A percentile compares a stretch with the other conserved stretches of the same genome.
Evolutionary conservation across 2,888 invertebrate genomes (phyloP).

Genomic region (Antheraea assamensis): DNA sequence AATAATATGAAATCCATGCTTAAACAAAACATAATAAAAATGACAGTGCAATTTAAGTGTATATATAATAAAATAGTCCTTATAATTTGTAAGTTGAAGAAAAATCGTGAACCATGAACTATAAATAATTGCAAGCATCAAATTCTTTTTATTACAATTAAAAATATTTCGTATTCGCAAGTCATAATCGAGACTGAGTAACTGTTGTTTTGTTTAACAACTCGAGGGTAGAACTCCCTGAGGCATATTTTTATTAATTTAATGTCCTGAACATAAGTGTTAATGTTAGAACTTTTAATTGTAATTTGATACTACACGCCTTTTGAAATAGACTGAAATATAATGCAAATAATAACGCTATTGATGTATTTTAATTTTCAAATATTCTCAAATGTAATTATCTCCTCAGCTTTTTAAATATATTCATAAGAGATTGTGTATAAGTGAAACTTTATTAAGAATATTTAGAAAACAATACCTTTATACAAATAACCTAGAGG

Average conservation of each 20-base stretch:
- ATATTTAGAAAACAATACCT: background rate
- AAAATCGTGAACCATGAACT: background rate
- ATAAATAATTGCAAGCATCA: background rate
- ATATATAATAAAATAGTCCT: background rate
- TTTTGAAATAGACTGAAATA: background rate
- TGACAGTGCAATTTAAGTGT: background rate
- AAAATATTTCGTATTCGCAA: background rate
- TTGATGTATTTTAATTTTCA: background rate
- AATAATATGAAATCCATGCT: too few relatives aligned
- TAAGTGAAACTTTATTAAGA: background rate
- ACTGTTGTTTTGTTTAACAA: background rate
- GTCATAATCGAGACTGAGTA: background rate
- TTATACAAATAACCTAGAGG: background rate
- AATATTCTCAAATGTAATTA: background rate
- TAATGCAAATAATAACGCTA: background rate
- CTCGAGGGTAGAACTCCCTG: slow-evolving; percentile 43
- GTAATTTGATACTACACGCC: slow-evolving; percentile 64
- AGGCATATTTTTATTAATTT: slow-evolving; percentile 68
- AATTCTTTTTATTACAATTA: background rate
- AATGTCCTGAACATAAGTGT: slow-evolving; percentile 43
- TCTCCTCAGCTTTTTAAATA: too few relatives aligned
- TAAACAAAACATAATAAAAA: too few relatives aligned
- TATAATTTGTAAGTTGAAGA: background rate
- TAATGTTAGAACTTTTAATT: slow-evolving; percentile 74
- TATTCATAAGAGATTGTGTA: background rate